These are phyloP conservation scores for Zaprionus ghesquierei DNA, from an alignment of 1,140 invertebrate species.

Conservation along the genomic window DNA sequence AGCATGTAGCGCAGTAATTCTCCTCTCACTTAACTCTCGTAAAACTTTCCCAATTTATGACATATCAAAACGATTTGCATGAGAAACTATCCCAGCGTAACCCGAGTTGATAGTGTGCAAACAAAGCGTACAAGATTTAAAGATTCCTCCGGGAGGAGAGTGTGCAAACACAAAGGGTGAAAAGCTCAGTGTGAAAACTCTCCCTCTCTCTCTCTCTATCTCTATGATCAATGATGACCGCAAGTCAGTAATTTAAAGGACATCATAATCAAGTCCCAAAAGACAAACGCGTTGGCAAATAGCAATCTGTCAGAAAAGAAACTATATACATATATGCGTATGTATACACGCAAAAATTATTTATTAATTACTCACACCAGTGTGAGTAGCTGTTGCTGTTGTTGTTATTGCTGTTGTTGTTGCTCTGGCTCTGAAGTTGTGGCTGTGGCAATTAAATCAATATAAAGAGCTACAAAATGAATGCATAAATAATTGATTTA, in stretches of 20 bases:
- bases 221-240: slow-evolving; percentile 22
- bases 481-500: slow-evolving; percentile 76
- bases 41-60: background rate
- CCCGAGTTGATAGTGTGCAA: background rate
- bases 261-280: slow-evolving; percentile 51
- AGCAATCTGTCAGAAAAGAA: slow-evolving; percentile 49
- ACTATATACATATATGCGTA: no score
- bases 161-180: background rate
- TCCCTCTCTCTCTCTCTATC: background rate
- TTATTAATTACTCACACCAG: slow-evolving; percentile 71
- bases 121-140: background rate
- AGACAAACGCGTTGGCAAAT: slow-evolving; percentile 31
- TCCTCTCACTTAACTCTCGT: no score
- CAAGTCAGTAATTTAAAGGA: slow-evolving; percentile 55
- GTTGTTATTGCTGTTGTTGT: background rate
- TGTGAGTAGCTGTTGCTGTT: background rate
- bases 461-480: slow-evolving; percentile 65
- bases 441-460: slow-evolving; percentile 60
- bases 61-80: background rate
- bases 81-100: background rate
- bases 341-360: slow-evolving; percentile 59
- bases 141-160: background rate
- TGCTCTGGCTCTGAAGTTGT: background rate
- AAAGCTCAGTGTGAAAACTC: background rate
- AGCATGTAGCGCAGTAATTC: no score